Percentiles rank a stretch among this genome's conserved stretches.
These are phyloP conservation scores for Pelochelys cantorii DNA, from an alignment of 2,797 vertebrate species.

Conservation along the genomic window DNA sequence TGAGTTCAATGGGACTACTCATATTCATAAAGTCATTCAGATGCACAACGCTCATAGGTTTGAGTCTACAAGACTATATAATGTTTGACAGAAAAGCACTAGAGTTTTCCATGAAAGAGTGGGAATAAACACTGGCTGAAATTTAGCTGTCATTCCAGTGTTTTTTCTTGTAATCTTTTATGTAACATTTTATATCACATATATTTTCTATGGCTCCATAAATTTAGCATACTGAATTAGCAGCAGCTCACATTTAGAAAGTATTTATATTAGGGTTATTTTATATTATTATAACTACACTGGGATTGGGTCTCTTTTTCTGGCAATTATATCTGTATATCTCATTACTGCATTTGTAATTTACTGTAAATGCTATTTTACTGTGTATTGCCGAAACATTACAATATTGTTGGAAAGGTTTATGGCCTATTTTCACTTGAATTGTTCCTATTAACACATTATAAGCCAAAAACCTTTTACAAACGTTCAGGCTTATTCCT, in stretches of 20 bases:
- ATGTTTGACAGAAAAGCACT: neutral
- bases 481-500: neutral
- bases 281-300: neutral
- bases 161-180: neutral
- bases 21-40: neutral
- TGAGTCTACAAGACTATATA: neutral
- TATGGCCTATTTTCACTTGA: neutral
- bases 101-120: rapidly evolving
- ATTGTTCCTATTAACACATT: neutral
- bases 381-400: neutral
- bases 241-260: neutral
- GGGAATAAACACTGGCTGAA: neutral
- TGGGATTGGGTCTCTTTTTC: neutral
- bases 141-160: neutral
- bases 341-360: neutral
- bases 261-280: neutral
- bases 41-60: neutral
- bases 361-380: neutral
- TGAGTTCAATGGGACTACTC: neutral
- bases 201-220: constrained; percentile 9
- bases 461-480: neutral
- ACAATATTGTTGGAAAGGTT: neutral
- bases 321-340: neutral
- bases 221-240: neutral
- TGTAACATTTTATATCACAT: neutral